A percentile compares a stretch with the other conserved stretches of the same genome.
Conservation (phyloP, 2,888 invertebrate species). For the Asteroscopus sphinx region DNA sequence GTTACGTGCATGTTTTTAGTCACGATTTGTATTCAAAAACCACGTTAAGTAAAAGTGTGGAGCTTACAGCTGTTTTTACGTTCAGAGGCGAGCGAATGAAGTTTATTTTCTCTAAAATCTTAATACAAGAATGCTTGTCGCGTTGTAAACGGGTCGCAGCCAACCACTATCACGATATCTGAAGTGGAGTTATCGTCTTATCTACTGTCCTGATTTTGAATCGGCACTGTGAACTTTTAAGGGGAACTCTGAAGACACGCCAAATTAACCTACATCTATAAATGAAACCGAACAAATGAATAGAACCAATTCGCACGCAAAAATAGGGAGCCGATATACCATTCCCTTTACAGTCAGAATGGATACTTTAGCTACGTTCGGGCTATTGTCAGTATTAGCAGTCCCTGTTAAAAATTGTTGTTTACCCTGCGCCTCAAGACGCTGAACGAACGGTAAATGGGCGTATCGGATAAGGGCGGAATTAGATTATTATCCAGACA, state of each 20-base stretch:
- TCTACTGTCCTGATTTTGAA: slow-evolving; percentile 36
- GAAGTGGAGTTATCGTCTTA: slow-evolving; percentile 25
- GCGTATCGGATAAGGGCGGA: slow-evolving; percentile 50
- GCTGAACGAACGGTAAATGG: slow-evolving; percentile 38
- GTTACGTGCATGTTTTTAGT: too few relatives aligned
- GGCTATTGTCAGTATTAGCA: slow-evolving; percentile 24
- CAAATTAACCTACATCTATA: slow-evolving; percentile 34
- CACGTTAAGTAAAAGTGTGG: too few relatives aligned
- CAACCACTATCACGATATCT: slow-evolving; percentile 36
- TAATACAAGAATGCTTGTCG: not conserved
- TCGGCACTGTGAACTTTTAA: slow-evolving; percentile 23
- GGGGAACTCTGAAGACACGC: slow-evolving; percentile 28
- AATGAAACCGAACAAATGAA: slow-evolving; percentile 28
- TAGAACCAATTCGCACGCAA: slow-evolving; percentile 26
- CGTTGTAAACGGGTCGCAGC: slow-evolving; percentile 29
- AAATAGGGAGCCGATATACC: slow-evolving; percentile 19
- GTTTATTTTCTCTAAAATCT: too few relatives aligned
- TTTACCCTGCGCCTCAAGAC: slow-evolving; percentile 32
- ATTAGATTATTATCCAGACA: slow-evolving; percentile 58
- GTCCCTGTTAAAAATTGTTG: slow-evolving; percentile 45
- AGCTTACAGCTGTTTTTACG: too few relatives aligned
- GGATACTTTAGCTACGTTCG: slow-evolving; percentile 14
- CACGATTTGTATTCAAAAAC: too few relatives aligned
- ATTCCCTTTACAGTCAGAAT: slow-evolving; percentile 25
- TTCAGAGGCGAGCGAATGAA: too few relatives aligned